A percentile compares a stretch with the other conserved stretches of the same genome.
Conservation (phyloP, 1,140 invertebrate species). For the Sycobia sp. region DNA sequence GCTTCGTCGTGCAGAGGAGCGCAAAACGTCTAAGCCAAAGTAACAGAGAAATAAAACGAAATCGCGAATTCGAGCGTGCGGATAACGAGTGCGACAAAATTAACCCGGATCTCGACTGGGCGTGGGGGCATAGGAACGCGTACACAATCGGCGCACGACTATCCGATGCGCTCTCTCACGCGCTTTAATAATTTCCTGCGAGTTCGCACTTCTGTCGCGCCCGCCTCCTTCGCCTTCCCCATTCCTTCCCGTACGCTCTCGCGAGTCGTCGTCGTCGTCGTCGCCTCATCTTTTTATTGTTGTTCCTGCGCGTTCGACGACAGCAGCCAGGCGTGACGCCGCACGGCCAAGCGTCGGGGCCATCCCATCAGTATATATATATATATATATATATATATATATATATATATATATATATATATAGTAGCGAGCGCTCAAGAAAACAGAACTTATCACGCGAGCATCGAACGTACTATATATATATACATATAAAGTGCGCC, state of each 20-base stretch:
- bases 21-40: not conserved
- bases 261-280: no score
- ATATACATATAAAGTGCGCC: no score
- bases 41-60: not conserved
- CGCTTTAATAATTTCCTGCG: constrained; percentile 35
- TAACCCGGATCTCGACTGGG: constrained; percentile 14
- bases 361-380: no score
- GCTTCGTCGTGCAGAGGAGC: no score
- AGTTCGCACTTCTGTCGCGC: constrained; percentile 16
- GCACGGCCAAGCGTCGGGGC: constrained; percentile 10
- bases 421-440: constrained; percentile 8
- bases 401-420: no score
- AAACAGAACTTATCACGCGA: constrained; percentile 31
- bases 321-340: constrained; percentile 19
- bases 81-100: not conserved
- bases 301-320: constrained; percentile 21
- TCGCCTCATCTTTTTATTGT: constrained; percentile 17
- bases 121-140: not conserved
- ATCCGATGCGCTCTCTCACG: constrained; percentile 28
- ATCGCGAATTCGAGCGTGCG: not conserved
- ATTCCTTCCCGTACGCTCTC: no score
- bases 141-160: no score
- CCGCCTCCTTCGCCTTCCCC: no score
- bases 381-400: no score
- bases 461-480: constrained; percentile 18